Evolutionary conservation across 1,140 invertebrate genomes (phyloP).

Genomic region (Bombyx mori): ASM3026992v2 NC_085123.1:10800001-10800500

Average conservation of each 20-base stretch:
- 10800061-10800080: not conserved
- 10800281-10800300: too few relatives aligned
- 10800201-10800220: not conserved
- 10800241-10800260: not conserved
- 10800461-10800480: too few relatives aligned
- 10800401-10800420: too few relatives aligned
- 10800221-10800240: slow-evolving; percentile 1
- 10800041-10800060: slow-evolving; percentile 1
- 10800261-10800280: too few relatives aligned
- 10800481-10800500: too few relatives aligned
- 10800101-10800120: not conserved
- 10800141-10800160: slow-evolving; percentile 9
- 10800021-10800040: slow-evolving; percentile 17
- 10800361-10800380: too few relatives aligned
- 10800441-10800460: too few relatives aligned
- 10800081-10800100: not conserved
- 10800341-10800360: too few relatives aligned
- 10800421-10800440: too few relatives aligned
- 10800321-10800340: too few relatives aligned
- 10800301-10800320: too few relatives aligned
- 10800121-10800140: not conserved
- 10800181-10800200: slow-evolving; percentile 13
- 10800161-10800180: slow-evolving; percentile 10
- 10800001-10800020: slow-evolving; percentile 12
- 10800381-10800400: too few relatives aligned